Evolutionary conservation across 1,140 invertebrate species (phyloP).

Genomic region (Pinna nobilis): DNA sequence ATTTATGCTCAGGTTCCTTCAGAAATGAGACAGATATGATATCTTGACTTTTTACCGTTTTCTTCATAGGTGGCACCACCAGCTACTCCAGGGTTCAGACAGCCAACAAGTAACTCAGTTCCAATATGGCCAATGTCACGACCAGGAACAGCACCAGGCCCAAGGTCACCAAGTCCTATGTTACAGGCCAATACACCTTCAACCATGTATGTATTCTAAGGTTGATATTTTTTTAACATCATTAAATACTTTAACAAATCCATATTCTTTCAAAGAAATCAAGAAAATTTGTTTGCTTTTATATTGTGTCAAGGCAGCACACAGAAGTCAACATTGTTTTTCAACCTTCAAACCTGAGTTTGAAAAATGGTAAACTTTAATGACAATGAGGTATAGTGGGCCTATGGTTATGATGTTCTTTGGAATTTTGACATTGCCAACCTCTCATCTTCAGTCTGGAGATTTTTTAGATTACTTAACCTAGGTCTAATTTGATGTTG

Average conservation of each 20-base stretch:
- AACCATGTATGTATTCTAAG: not conserved
- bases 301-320: not conserved
- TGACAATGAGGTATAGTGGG: not conserved
- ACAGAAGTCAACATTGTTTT: not conserved
- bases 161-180: slow-evolving; percentile 24
- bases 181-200: slow-evolving; percentile 40
- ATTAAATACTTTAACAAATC: not conserved
- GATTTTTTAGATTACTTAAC: no score
- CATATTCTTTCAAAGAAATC: not conserved
- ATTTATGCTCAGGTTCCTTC: no score
- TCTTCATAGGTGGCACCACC: slow-evolving; percentile 49
- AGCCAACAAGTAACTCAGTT: slow-evolving; percentile 46
- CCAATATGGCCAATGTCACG: slow-evolving; percentile 37
- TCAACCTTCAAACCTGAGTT: not conserved
- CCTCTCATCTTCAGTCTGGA: no score
- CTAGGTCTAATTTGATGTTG: no score
- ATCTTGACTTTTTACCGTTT: not conserved
- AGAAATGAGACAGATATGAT: not conserved
- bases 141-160: slow-evolving; percentile 32
- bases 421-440: no score
- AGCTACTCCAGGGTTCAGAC: slow-evolving; percentile 53
- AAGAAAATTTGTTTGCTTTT: not conserved
- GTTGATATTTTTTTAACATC: not conserved
- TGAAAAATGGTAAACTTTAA: not conserved
- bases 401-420: no score